These are phyloP conservation scores for Lathamus discolor DNA, from an alignment of 2,113 vertebrate species.

Conservation along the genomic window DNA sequence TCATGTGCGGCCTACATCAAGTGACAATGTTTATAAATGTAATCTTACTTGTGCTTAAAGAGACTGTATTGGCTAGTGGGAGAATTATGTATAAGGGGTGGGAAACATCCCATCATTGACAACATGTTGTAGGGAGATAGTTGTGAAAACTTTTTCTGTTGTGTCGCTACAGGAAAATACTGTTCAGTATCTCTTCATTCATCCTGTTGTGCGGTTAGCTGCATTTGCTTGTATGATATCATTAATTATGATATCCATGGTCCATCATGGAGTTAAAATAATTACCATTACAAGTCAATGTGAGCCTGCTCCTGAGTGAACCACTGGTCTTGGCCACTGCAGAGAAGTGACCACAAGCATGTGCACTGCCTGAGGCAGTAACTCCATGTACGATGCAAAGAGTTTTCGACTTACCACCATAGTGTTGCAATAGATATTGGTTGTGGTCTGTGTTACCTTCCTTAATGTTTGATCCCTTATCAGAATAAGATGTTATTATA, in stretches of 20 bases:
- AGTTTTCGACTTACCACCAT: neutral
- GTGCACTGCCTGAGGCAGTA: neutral
- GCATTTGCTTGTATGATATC: neutral
- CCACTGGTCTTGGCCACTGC: neutral
- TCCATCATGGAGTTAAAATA: neutral
- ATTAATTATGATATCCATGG: neutral
- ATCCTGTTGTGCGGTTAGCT: neutral
- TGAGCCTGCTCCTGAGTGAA: neutral
- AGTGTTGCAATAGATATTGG: neutral
- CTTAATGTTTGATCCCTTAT: neutral
- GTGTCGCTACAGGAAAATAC: neutral
- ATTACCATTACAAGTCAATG: neutral
- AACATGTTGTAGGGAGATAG: neutral
- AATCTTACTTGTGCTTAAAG: neutral
- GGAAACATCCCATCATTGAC: neutral
- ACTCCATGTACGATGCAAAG: accelerated
- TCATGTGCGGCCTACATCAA: neutral
- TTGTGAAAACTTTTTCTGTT: neutral
- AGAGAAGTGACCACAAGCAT: accelerated
- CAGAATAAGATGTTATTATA: neutral
- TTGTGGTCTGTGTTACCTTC: neutral
- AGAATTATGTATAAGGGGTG: neutral
- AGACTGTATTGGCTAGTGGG: neutral
- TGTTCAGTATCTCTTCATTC: neutral
- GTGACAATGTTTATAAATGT: neutral